A percentile compares a stretch with the other conserved stretches of the same genome.
Conservation (phyloP, 92 coral and sea anemone species). For the Nematostella vectensis region DNA sequence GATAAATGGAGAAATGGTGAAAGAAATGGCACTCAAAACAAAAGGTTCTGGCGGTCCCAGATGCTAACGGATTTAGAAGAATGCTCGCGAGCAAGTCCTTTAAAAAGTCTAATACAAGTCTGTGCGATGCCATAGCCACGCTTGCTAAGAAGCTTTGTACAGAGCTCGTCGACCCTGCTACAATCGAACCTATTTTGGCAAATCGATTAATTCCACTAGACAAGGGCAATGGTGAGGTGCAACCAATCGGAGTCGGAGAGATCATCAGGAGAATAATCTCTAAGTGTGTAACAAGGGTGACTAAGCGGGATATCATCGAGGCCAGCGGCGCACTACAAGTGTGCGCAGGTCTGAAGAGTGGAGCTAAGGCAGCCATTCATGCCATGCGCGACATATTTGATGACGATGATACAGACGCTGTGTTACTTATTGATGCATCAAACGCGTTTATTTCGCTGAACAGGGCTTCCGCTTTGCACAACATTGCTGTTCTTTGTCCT, state of each 20-base stretch:
- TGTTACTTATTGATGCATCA: constrained; percentile 22
- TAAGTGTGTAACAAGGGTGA: constrained; percentile 22
- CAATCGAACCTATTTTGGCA: constrained; percentile 8
- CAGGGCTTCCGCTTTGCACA: constrained; percentile 31
- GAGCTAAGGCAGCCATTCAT: too few relatives aligned
- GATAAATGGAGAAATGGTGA: too few relatives aligned
- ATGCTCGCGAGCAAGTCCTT: too few relatives aligned
- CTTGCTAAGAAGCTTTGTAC: constrained; percentile 14
- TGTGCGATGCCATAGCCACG: constrained; percentile 16
- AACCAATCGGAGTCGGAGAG: constrained; percentile 34
- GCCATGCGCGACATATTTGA: constrained; percentile 6
- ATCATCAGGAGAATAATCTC: constrained; percentile 24
- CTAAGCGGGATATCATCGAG: constrained; percentile 19
- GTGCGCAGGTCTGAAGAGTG: constrained; percentile 11
- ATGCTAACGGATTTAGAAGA: too few relatives aligned
- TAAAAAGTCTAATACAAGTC: constrained; percentile 4
- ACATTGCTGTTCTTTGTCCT: constrained; percentile 14
- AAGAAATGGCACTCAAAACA: too few relatives aligned
- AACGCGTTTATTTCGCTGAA: constrained; percentile 39
- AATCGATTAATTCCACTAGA: constrained; percentile 30
- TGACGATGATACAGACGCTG: constrained; percentile 14
- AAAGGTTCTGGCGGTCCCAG: too few relatives aligned
- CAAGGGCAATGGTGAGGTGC: constrained; percentile 30
- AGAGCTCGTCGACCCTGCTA: constrained; percentile 15
- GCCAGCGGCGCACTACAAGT: constrained; percentile 22